phyloP scores from a whole-genome alignment of 2,113 vertebrate genomes.

The Oenanthe oenanthe region DNA sequence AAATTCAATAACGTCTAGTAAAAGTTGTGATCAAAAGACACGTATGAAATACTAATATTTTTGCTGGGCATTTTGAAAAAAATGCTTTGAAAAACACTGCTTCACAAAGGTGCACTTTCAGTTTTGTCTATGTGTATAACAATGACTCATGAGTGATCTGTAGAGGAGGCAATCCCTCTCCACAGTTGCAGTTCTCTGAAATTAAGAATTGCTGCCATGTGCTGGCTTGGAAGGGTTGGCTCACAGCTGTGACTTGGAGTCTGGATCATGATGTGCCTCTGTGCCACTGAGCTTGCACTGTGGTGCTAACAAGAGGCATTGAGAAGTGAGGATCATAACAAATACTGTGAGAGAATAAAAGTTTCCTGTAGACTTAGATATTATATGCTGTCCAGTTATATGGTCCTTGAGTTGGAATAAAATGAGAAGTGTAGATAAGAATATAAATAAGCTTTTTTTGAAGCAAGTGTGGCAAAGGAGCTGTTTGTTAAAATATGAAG shows the following conservation, averaged over 20 bases:
- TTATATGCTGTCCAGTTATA: neutral
- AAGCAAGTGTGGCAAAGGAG: neutral
- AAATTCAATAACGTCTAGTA: neutral
- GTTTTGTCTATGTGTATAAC: neutral
- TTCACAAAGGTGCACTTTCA: neutral
- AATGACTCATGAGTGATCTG: neutral
- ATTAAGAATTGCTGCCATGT: neutral
- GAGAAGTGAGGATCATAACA: neutral
- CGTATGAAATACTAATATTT: neutral
- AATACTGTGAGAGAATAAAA: neutral
- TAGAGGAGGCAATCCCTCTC: neutral
- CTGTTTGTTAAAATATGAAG: neutral
- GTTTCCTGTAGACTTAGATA: neutral
- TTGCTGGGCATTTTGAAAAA: neutral
- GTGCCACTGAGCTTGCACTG: neutral
- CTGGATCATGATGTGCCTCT: neutral
- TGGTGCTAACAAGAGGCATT: neutral
- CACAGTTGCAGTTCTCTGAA: neutral
- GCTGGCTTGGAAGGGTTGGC: neutral
- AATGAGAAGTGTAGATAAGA: neutral
- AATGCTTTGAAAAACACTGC: neutral
- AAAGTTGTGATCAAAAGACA: neutral
- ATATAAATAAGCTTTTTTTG: neutral
- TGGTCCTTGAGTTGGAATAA: neutral
- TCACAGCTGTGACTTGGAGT: neutral